These are phyloP conservation scores for Drosophila nigritarsus DNA, from an alignment of 2,888 invertebrate genomes.

Conservation along the genomic window DNA sequence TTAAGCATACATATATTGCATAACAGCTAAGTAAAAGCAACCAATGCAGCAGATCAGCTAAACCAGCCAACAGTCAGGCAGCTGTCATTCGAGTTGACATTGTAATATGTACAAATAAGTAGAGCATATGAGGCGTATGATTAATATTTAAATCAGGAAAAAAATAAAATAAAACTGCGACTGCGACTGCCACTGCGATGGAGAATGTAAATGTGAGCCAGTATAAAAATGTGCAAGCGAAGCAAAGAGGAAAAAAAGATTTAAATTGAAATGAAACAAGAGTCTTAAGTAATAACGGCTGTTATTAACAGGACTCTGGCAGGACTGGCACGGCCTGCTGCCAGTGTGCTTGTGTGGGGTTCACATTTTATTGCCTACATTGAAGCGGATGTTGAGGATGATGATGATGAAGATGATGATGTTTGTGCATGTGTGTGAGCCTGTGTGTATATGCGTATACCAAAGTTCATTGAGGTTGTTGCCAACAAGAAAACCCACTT, in stretches of 20 bases:
- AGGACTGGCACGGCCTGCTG: constrained; percentile 12
- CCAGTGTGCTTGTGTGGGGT: constrained; percentile 5
- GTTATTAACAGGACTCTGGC: constrained; percentile 61
- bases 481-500: constrained; percentile 70
- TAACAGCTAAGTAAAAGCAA: constrained; percentile 41
- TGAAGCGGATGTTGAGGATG: constrained; percentile 11
- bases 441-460: constrained; percentile 17
- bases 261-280: constrained; percentile 70
- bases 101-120: constrained; percentile 70
- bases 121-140: constrained; percentile 71
- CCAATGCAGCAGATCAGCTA: constrained; percentile 26
- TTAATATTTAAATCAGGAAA: constrained; percentile 65
- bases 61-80: constrained; percentile 17
- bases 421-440: constrained; percentile 10
- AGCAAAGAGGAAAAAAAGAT: constrained; percentile 39
- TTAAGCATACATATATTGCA: constrained; percentile 49
- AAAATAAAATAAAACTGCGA: constrained; percentile 1
- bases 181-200: constrained; percentile 16
- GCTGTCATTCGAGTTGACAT: constrained; percentile 62
- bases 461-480: constrained; percentile 43
- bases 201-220: constrained; percentile 26
- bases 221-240: constrained; percentile 11
- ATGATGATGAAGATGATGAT: constrained; percentile 12
- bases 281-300: constrained; percentile 72
- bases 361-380: constrained; percentile 59